Evolutionary conservation across 1,140 invertebrate species (phyloP), one percentile per base, ranked within the genome.

Genomic region (Pseudomyrmex concolor): DNA sequence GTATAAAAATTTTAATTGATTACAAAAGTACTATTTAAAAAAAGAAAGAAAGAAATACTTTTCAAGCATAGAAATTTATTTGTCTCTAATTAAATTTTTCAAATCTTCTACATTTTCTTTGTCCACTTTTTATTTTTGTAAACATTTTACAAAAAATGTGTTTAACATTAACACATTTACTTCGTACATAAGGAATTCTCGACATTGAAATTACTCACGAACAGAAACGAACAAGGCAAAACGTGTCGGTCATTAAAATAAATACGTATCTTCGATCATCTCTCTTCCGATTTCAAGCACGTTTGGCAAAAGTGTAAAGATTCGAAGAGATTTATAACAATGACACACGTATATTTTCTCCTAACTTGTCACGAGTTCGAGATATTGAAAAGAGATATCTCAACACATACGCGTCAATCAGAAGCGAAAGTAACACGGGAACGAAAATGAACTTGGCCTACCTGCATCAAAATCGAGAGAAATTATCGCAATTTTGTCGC

Each of bases 401-500:
- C n/a, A 12, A 17, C 43, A 50, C 9, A 17, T 5, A 9, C 5
- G 4, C 54, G 34, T 17, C 17, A 78, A 3, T 19, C 45, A 25
- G 50, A 2, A 19, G 15, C 7, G 19, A 51, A 51, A 19, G 50
- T 54, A 22, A 54, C 5, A 15, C 48, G n/a, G 19, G n/a, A 9
- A n/a, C 2, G 5, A 19, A 48, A 19, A 62, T n/a, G 12, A 64
- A 45, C 10, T 15, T 22, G 19, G 57, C 70, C 71, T 86, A 89
- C 88, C 88, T 86, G 86, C 85, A 89, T 89, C 19, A 82, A 89
- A 74, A 80, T 13, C 12, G 22, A 63, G 13, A 57, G 13, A 34
- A 72, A n/a, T 12, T 12, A 34, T 54, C 51, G 55, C 15, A 9
- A 84, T 67, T 54, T 13, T 43, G 7, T 13, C 43, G 7, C 62